Conservation (phyloP, 2,113 vertebrate genomes). For the Myxocyprinus asiaticus region DNA sequence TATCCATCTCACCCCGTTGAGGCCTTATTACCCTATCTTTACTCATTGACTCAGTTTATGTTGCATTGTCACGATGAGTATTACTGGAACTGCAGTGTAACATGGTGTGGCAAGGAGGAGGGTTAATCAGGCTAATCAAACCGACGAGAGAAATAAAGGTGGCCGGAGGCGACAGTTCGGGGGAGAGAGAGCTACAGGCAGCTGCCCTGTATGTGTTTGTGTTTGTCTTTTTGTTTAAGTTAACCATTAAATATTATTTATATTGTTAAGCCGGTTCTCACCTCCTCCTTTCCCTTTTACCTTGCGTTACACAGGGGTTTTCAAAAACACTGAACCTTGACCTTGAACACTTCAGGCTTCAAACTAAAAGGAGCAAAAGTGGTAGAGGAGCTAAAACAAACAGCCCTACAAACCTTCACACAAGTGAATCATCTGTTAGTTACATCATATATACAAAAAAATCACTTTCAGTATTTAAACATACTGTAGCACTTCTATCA, state of each 20-base stretch:
- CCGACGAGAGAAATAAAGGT: no score
- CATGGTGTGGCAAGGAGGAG: no score
- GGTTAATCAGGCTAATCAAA: no score
- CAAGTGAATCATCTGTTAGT: neutral
- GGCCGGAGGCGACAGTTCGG: no score
- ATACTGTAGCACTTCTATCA: neutral
- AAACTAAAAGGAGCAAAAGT: neutral
- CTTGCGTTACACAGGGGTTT: no score
- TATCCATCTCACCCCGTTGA: neutral
- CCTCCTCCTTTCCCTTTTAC: no score
- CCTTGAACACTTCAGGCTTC: neutral
- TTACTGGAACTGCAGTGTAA: no score
- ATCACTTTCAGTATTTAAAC: neutral
- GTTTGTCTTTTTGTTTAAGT: no score
- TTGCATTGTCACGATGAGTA: slow-evolving; percentile 2
- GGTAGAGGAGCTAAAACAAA: neutral
- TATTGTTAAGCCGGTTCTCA: no score
- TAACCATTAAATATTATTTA: no score
- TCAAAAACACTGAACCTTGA: slow-evolving; percentile 8
- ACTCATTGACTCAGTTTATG: neutral
- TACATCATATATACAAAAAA: neutral
- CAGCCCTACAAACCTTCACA: neutral
- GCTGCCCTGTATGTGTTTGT: no score
- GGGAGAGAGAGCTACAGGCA: no score
- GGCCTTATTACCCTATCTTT: neutral